These are phyloP conservation scores for Leptopilina myrica DNA, from an alignment of 2,888 invertebrate species.

Conservation along the genomic window DNA sequence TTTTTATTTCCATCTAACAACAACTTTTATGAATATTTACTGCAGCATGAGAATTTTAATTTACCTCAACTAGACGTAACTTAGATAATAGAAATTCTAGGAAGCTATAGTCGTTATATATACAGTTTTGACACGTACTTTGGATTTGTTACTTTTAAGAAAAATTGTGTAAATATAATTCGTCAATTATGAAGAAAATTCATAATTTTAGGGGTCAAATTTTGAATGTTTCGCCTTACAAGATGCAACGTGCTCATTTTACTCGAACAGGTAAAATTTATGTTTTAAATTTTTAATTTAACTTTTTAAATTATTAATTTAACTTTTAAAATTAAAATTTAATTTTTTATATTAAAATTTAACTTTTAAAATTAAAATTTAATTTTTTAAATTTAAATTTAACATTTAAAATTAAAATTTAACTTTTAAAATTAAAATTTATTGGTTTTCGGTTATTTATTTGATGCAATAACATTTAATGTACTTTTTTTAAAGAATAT, in stretches of 20 bases:
- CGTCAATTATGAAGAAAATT: conserved; percentile 13
- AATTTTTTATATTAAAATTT: too few relatives aligned
- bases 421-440: too few relatives aligned
- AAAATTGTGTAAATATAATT: too few relatives aligned
- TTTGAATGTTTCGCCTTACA: conserved; percentile 1
- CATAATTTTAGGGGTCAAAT: not conserved
- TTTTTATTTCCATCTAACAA: not conserved
- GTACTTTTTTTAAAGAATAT: too few relatives aligned
- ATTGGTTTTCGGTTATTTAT: too few relatives aligned
- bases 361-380: too few relatives aligned
- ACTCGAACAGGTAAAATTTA: conserved; percentile 1
- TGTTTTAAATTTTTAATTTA: too few relatives aligned
- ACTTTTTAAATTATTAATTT: too few relatives aligned
- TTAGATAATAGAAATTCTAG: not conserved
- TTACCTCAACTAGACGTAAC: not conserved
- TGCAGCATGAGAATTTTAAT: not conserved
- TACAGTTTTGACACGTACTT: not conserved
- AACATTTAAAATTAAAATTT: too few relatives aligned
- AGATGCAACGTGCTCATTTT: conserved; percentile 20
- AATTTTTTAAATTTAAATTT: too few relatives aligned
- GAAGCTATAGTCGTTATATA: not conserved
- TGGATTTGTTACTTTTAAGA: not conserved
- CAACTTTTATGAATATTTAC: not conserved
- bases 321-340: too few relatives aligned
- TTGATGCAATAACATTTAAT: too few relatives aligned